Evolutionary conservation across 2,888 invertebrate genomes (phyloP), one percentile per base, ranked within the genome.

Genomic region (Ophion ellenae): DNA sequence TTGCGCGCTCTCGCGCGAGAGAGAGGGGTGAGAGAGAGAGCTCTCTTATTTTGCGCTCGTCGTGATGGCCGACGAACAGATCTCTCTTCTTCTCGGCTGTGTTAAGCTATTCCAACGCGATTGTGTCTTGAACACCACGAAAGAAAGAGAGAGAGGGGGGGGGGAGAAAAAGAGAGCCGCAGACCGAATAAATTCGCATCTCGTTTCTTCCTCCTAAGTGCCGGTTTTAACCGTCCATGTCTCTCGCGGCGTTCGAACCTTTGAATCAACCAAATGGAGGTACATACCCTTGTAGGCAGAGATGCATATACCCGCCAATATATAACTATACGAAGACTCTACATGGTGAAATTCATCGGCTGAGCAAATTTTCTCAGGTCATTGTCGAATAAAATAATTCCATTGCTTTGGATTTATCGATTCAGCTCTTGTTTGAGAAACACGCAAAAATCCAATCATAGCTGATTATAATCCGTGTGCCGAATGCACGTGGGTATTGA

Each of bases 111-210:
- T 79, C 47, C 63, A 71, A 71, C 59, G 40, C 63, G 79, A 70
- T 71, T 70, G 79, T 53, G 69, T 64, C 71, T 64, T 64, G 63
- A 75, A 64, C 63, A 71, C 36, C 63, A 32, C 70, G 59, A 59
- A 32, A 59, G 14, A 20, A 47, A 20, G 40, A 66, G 47, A 32
- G 53, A 53, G 11, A 47, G 2, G 14, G 47, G 47, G 14, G 47
- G 47, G 24, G 67, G 67, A 57, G 47, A 17, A 14, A 77, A 53
- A 80, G 20, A 74, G 61, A 82, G 70, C 59, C 28, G 45, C 75
- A 75, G 85, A 69, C 82, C 85, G 82, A 85, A 82, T 85, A 85
- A 85, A 85, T 85, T 85, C 82, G 85, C 85, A 76, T 85, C 85
- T 85, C 76, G 85, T 85, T 85, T 85, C 82, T 82, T 71, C 74